Conservation (phyloP, 2,888 invertebrate species). For the Amblyteles armatorius region DNA sequence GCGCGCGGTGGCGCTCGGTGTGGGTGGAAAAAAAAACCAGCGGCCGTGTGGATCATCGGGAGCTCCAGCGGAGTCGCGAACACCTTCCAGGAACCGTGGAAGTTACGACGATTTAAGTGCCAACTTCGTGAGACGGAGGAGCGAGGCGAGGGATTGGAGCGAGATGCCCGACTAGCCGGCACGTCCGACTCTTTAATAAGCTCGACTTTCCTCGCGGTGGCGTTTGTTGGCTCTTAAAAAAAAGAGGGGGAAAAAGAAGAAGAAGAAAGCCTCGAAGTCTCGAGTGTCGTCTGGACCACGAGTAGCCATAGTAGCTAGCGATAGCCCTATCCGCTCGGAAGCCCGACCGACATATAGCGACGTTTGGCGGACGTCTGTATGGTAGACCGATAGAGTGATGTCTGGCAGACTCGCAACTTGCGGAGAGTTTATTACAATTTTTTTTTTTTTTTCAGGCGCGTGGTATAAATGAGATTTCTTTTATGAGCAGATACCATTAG, state of each 20-base stretch:
- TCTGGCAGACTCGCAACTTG: neutral
- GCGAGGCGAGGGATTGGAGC: slow-evolving; percentile 1
- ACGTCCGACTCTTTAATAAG: slow-evolving; percentile 63
- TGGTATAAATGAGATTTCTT: neutral
- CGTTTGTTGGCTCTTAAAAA: slow-evolving; percentile 46
- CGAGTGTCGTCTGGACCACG: slow-evolving; percentile 23
- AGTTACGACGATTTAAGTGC: slow-evolving; percentile 73
- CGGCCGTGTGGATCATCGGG: slow-evolving; percentile 36
- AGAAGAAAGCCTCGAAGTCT: slow-evolving; percentile 18
- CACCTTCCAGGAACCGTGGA: slow-evolving; percentile 65
- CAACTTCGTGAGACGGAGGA: slow-evolving; percentile 60
- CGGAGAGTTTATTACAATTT: neutral
- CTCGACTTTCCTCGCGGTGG: slow-evolving; percentile 44
- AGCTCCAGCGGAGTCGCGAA: slow-evolving; percentile 31
- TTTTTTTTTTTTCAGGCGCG: neutral
- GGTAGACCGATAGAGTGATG: neutral
- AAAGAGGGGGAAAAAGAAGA: neutral
- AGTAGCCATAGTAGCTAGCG: neutral
- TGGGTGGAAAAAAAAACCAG: slow-evolving; percentile 58
- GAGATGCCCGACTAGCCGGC: slow-evolving; percentile 20
- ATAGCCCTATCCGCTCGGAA: neutral
- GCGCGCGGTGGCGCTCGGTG: slow-evolving; percentile 30
- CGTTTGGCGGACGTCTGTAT: neutral
- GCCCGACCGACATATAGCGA: slow-evolving; percentile 10
- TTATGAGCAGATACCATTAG: neutral